These are phyloP conservation scores for Acanthosepion pharaonis DNA, from an alignment of 2,888 invertebrate genomes.

Conservation along the genomic window DNA sequence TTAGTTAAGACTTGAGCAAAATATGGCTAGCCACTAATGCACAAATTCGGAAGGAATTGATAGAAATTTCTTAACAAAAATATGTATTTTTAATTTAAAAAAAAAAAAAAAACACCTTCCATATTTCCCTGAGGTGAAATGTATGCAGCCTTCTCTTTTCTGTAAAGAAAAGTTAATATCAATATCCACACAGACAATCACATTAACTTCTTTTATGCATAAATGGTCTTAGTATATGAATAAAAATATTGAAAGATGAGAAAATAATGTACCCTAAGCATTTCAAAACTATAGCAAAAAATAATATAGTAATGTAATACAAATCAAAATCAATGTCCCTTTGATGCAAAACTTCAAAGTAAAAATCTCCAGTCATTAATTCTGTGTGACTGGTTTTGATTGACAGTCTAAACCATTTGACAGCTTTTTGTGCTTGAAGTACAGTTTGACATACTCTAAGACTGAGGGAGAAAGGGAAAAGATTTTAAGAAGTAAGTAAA, in stretches of 20 bases:
- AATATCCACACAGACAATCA: background rate
- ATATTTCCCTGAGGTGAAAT: background rate
- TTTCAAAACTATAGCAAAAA: background rate
- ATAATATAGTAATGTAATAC: background rate
- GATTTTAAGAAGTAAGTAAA: no score
- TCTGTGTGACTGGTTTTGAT: slow-evolving; percentile 33
- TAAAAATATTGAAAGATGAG: background rate
- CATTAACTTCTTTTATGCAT: background rate
- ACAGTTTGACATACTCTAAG: background rate
- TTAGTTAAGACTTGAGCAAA: background rate
- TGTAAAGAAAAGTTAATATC: background rate
- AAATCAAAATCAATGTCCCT: background rate
- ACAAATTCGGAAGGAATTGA: no score
- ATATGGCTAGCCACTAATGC: background rate
- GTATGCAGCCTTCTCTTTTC: background rate
- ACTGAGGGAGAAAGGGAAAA: no score
- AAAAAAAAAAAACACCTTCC: background rate
- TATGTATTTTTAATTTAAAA: background rate
- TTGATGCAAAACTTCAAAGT: slow-evolving; percentile 33
- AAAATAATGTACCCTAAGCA: background rate
- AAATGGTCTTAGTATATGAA: no score
- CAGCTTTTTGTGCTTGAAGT: background rate
- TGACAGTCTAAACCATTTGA: slow-evolving; percentile 24
- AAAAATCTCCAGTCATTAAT: background rate
- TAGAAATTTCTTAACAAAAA: background rate